Conservation (phyloP, 2,797 vertebrate genomes). For the Malacoraja senta region DNA sequence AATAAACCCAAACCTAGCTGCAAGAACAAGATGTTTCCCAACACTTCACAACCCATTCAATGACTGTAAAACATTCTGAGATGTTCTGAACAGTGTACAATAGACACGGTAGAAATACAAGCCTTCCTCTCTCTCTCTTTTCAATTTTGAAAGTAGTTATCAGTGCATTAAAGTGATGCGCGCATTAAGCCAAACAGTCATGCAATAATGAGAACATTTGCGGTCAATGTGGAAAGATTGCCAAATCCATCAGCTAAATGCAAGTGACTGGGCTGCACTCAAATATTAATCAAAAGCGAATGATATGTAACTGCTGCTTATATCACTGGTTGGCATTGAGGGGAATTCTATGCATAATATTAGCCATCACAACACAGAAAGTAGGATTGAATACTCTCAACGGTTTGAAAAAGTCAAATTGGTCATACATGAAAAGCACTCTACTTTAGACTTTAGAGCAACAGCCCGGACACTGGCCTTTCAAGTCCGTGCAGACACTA, state of each 20-base stretch:
- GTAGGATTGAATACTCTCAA: not conserved
- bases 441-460: no score
- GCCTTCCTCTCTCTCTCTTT: not conserved
- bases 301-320: not conserved
- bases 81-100: no score
- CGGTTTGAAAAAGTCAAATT: not conserved
- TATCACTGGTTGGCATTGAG: not conserved
- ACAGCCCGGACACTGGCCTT: no score
- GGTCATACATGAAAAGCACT: no score
- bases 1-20: not conserved
- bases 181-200: not conserved
- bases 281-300: not conserved
- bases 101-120: no score
- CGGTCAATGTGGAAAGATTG: not conserved
- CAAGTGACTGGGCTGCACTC: not conserved
- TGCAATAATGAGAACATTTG: slow-evolving; percentile 5
- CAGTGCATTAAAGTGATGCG: not conserved
- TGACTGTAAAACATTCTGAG: no score
- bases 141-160: not conserved
- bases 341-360: not conserved
- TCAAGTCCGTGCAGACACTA: no score
- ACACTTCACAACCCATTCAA: no score
- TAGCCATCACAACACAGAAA: not conserved
- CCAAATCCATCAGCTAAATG: not conserved
- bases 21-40: not conserved